Base-by-base conservation (phyloP, 1,140 invertebrate species). In the Tachypleus tridentatus region DNA sequence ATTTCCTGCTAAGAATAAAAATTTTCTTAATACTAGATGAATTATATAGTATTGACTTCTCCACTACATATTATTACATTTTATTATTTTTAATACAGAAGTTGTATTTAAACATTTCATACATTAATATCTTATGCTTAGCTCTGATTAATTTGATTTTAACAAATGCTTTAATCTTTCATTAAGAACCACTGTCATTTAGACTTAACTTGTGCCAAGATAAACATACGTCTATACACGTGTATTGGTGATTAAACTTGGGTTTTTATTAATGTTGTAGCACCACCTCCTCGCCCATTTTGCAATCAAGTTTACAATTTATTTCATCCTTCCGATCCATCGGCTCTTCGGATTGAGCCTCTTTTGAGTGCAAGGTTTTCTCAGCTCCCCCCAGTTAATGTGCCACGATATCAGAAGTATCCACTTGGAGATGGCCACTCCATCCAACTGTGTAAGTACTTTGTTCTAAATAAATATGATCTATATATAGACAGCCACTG, bases 291-390 rank as follows among this genome's bases (percentile, higher is more conserved):
- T 58, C 80, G 82, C 72, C 89, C 88, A 54, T 76, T 81, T 58
- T 89, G 91, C 67, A 85, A 87, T 73, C 96, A 99, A 81, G 84
- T 99, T 11, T 98, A 96, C 79, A 99, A 99, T 82, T 79, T 99
- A 73, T 99, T 97, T 79, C 97, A 99, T 84, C 89, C 93, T 61
- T 95, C 90, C 60, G 96, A 99, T 82, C 94, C 94, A 3, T 87
- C 93, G 58, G 93, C 93, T 58, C 85, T 90, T 53, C 83, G 97
- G 65, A 74, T 99, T 64, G 97, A 99, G 77, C 95, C 97, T 53
- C 77, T 99, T 53, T 80, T 99, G 4, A 93, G 92, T 63, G 88
- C 91, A 49, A 82, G 87, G 69, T 97, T 99, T 78, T 88, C 92
- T 52, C 85, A 89, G 67, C 76, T 98, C 64, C 84, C 93, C 49